Percentiles rank a stretch among this genome's conserved stretches.
These are phyloP conservation scores for Cacoxenus indagator DNA, from an alignment of 2,888 invertebrate species.

Conservation along the genomic window DNA sequence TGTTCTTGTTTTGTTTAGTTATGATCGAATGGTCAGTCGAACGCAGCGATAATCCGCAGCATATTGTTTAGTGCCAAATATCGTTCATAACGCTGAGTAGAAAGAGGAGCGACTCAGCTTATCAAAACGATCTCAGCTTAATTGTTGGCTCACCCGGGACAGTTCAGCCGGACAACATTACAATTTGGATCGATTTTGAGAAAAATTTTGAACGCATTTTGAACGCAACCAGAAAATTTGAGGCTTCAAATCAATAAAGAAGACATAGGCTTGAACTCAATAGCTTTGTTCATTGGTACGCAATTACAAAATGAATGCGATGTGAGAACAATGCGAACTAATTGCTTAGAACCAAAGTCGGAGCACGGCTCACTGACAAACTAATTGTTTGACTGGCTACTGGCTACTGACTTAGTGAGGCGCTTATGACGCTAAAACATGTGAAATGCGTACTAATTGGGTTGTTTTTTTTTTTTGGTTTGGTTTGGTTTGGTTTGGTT, in stretches of 20 bases:
- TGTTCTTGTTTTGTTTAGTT: constrained; percentile 1
- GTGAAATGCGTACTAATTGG: background rate
- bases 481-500: background rate
- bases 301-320: background rate
- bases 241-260: no score
- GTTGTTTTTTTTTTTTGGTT: background rate
- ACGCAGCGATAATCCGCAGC: constrained; percentile 69
- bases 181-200: constrained; percentile 55
- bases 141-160: background rate
- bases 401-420: background rate
- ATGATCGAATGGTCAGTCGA: background rate
- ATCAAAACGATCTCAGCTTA: background rate
- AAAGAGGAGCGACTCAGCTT: constrained; percentile 45
- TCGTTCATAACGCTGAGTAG: constrained; percentile 47
- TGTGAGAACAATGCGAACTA: no score
- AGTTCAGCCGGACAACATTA: constrained; percentile 40
- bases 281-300: constrained; percentile 27
- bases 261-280: constrained; percentile 2
- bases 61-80: constrained; percentile 70
- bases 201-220: no score
- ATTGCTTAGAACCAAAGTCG: background rate
- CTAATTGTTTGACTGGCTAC: background rate
- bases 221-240: no score
- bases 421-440: background rate
- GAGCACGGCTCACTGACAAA: no score